Base-by-base conservation (phyloP, 2,888 invertebrate genomes). In the Plagiodera versicolora region DNA sequence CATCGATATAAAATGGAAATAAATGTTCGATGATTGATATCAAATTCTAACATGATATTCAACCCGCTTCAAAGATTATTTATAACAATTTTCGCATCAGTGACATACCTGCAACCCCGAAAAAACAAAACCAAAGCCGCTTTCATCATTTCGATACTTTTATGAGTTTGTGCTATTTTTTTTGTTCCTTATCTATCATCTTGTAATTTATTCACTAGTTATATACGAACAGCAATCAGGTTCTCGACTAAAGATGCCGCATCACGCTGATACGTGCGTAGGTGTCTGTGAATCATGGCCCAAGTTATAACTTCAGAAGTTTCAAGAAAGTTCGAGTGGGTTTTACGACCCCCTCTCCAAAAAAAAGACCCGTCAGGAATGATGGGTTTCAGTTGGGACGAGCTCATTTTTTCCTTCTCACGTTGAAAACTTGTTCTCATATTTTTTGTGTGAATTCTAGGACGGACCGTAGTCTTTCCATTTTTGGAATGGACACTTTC, bases 401-500 rank as follows among this genome's bases (percentile, higher is more conserved):
- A 39, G n/a, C 14, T 24, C 24, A 6, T 24, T 24, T 24, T 24
- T 24, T n/a, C n/a, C n/a, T n/a, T n/a, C n/a, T n/a, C n/a, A n/a
- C n/a, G n/a, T n/a, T n/a, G n/a, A n/a, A n/a, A n/a, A n/a, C n/a
- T 35, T n/a, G 11, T 56, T 32, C 16, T 14, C n/a, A 53, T 18
- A 47, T n/a, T 19, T 39, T 55, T 54, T 58, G n/a, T n/a, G n/a
- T 57, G 53, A 60, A 47, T 64, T 66, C 54, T 66, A 70, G 68
- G 67, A 56, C 54, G 58, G 60, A 60, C 54, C 52, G 35, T 67
- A 61, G 60, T 66, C 60, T 64, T 72, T 71, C 69, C 69, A 69
- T 65, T 52, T n/a, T 67, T 70, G 71, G 72, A 69, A 75, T 75
- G 75, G 75, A 75, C 68, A 70, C 71, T 59, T 67, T 76, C 64